Base-by-base conservation (phyloP, 2,888 invertebrate species). In the Merodon equestris region DNA sequence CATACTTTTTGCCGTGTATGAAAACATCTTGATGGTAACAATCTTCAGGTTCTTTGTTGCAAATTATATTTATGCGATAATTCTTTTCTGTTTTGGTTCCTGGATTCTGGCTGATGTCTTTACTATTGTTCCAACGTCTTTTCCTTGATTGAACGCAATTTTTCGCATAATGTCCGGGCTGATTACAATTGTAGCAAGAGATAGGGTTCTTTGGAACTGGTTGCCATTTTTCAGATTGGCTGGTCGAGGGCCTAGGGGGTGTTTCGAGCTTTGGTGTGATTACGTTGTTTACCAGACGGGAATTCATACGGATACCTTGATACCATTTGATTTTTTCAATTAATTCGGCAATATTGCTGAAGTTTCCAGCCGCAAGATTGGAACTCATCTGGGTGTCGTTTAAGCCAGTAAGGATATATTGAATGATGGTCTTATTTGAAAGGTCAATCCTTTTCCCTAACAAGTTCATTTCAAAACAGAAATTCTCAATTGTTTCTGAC, bases 1-100 rank as follows among this genome's bases (percentile, higher is more conserved):
- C 5, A 10, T 60, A 70, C 7, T 10, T 19, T 1, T 38, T 70
- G 3, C 51, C 47, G 9, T 60, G 1, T 14, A 60, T 70, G n/a
- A 9, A 18, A 1, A 70, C 60, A 15, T 5, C n/a, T 40, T 70
- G 53, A 4, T 54, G 45, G 12, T 60, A 60, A 36, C 70, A 70
- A 10, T 70, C 58, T 5, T 13, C n/a, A 19, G 14, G 10, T 2
- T 15, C 18, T 9, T 53, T 13, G 14, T 54, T 64, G 17, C n/a
- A n/a, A n/a, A n/a, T n/a, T n/a, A n/a, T n/a, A n/a, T n/a, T n/a
- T n/a, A n/a, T n/a, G n/a, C n/a, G n/a, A n/a, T n/a, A n/a, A n/a
- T n/a, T n/a, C n/a, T n/a, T n/a, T n/a, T n/a, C n/a, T n/a, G 53
- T n/a, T 14, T 10, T 34, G 42, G 10, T 36, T 42, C 44, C 17